Evolutionary conservation across 2,888 invertebrate genomes (phyloP).

Genomic region (Gibbula magus): DNA sequence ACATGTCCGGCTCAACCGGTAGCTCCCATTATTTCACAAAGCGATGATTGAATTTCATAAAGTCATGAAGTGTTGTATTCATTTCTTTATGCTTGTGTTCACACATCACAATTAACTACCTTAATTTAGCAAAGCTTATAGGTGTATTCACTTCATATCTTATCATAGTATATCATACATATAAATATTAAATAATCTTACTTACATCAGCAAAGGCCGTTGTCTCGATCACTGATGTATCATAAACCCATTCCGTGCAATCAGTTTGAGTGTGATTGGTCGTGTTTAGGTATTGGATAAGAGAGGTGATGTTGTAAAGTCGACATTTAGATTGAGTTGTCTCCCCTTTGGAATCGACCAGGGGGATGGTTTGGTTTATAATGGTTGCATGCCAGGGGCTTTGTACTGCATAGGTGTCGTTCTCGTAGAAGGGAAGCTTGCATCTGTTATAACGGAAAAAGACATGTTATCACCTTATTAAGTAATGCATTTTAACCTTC

Average conservation of each 20-base stretch:
- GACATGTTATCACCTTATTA: too few relatives aligned
- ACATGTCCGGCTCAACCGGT: too few relatives aligned
- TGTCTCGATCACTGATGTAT: constrained; percentile 42
- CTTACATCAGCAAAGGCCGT: constrained; percentile 50
- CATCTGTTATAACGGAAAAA: constrained; percentile 45
- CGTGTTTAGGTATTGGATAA: background rate
- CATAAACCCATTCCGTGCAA: constrained; percentile 55
- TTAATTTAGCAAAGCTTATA: too few relatives aligned
- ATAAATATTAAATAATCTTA: too few relatives aligned
- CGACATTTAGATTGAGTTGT: constrained; percentile 12
- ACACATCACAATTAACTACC: too few relatives aligned
- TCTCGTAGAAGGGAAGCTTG: constrained; percentile 47
- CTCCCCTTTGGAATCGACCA: constrained; percentile 25
- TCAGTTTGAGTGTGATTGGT: background rate
- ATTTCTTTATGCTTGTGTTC: too few relatives aligned
- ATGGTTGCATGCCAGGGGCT: constrained; percentile 33
- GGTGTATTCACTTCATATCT: too few relatives aligned
- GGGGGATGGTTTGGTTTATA: constrained; percentile 45
- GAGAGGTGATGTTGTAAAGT: constrained; percentile 3
- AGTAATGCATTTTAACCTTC: too few relatives aligned
- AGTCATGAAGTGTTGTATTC: too few relatives aligned
- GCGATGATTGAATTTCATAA: too few relatives aligned
- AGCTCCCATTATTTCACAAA: too few relatives aligned
- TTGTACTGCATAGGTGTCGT: constrained; percentile 52
- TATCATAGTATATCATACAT: too few relatives aligned